Evolutionary conservation across 2,113 vertebrate species (phyloP), one percentile per base, ranked within the genome.

Genomic region (Amphiprion ocellaris): DNA sequence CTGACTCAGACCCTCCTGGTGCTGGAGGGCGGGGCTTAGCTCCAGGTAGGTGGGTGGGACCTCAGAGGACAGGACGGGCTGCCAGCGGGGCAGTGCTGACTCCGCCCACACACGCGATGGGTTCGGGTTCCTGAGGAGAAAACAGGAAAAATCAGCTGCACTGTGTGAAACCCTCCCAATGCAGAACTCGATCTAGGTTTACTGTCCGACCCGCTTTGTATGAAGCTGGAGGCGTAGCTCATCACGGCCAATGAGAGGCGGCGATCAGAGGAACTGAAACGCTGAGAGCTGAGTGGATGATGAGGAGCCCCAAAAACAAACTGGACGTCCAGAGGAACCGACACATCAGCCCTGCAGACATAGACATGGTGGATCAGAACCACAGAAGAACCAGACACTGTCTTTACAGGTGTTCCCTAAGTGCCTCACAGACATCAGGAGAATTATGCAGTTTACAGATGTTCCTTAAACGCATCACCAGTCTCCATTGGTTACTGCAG

Each of bases 141-240:
- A 60, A 28, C 10, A 24, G 0, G 3, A 47, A 21, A 55, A 21
- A 68, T 12, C 0, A 1, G 15, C 16, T 46, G 58, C 0, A 1
- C 49, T 3, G 15, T 21, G 9, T 37, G 6, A 19, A 26, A 23
- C 11, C 4, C 1, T 63, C 23, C 33, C 4, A 37, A 30, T 9
- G 24, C 0, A 44, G 5, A 0, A 62, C 49, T 8, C 0, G 15
- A 4, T 17, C 3, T 19, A 19, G 50, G 23, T 28, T 28, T 0
- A 5, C 0, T 4, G 11, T 37, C 81, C 68, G 52, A 92, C 92
- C 91, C 91, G 2, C 61, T 83, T 23, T 58, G 68, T n/a, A 90
- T 10, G 73, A 93, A 93, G 82, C 63, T 90, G 69, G 91, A 89
- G 1, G 88, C 8, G 77, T 92, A 92, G 75, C 66, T 87, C 87